These are phyloP conservation scores for Lampris megalopsis DNA, from an alignment of 2,113 vertebrate species.

Conservation along the genomic window DNA sequence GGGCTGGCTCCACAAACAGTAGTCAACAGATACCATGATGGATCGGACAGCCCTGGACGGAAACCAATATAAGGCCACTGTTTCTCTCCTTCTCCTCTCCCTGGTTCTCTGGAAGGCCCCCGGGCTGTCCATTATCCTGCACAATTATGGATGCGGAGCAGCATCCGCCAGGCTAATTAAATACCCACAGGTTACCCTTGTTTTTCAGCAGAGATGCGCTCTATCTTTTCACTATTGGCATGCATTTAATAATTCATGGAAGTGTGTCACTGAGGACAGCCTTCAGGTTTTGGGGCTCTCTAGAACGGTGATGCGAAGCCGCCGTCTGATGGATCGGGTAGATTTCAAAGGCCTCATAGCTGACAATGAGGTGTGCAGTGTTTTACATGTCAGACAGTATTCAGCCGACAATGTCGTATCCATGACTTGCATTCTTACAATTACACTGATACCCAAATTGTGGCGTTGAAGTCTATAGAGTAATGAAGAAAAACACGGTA, in stretches of 20 bases:
- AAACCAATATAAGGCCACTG: slow-evolving; percentile 55
- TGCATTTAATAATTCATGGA: slow-evolving; percentile 78
- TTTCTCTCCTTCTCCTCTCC: slow-evolving; percentile 4
- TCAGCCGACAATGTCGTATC: too few species aligned
- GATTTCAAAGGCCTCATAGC: background rate
- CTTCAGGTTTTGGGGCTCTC: slow-evolving; percentile 30
- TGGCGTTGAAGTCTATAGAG: too few species aligned
- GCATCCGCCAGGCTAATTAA: slow-evolving; percentile 70
- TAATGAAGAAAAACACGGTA: too few species aligned
- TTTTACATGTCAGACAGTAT: too few species aligned
- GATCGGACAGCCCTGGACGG: slow-evolving; percentile 82
- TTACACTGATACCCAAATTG: too few species aligned
- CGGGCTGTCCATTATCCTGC: slow-evolving; percentile 70
- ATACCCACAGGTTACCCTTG: slow-evolving; percentile 66
- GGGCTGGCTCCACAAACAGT: slow-evolving; percentile 78
- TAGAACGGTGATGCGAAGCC: slow-evolving; percentile 4
- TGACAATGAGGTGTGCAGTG: too few species aligned
- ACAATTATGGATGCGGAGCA: slow-evolving; percentile 73
- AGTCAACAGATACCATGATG: slow-evolving; percentile 82
- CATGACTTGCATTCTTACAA: too few species aligned
- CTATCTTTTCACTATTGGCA: slow-evolving; percentile 71
- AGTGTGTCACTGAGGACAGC: slow-evolving; percentile 38
- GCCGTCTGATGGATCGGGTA: background rate
- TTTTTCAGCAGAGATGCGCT: slow-evolving; percentile 58
- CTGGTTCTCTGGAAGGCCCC: slow-evolving; percentile 53